Percentiles rank a stretch among this genome's conserved stretches.
phyloP scores from a whole-genome alignment of 2,888 invertebrate species.

The Mamestra brassicae region DNA sequence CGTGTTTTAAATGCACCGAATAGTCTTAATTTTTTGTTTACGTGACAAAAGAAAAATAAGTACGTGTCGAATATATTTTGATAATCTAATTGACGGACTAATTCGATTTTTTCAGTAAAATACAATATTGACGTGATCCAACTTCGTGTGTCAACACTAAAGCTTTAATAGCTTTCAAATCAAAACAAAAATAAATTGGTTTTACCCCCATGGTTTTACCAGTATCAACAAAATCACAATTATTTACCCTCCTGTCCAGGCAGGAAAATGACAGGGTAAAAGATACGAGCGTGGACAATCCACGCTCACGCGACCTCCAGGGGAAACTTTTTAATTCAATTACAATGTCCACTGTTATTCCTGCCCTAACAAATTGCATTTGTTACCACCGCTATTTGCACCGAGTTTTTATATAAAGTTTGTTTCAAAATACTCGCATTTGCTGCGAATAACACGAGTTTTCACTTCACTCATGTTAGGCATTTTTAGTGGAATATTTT shows the following conservation, averaged over 20 bases:
- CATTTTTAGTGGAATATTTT: constrained; percentile 14
- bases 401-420: constrained; percentile 45
- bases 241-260: constrained; percentile 1
- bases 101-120: no score
- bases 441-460: constrained; percentile 31
- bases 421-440: constrained; percentile 31
- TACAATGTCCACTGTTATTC: constrained; percentile 65
- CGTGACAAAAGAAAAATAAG: no score
- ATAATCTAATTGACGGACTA: no score
- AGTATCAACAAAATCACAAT: constrained; percentile 35
- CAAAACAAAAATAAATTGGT: constrained; percentile 17
- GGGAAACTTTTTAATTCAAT: constrained; percentile 74
- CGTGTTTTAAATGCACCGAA: no score
- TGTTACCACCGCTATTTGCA: constrained; percentile 50
- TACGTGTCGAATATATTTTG: no score
- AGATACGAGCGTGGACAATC: constrained; percentile 29
- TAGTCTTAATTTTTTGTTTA: no score
- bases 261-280: constrained; percentile 25
- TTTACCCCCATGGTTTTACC: constrained; percentile 7
- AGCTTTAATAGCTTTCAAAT: constrained; percentile 2
- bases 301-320: constrained; percentile 51
- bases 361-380: constrained; percentile 66
- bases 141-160: constrained; percentile 16
- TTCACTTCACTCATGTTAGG: constrained; percentile 24
- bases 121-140: background rate